Base-by-base conservation (phyloP, 2,113 vertebrate species). In the Oreochromis aureus region DNA sequence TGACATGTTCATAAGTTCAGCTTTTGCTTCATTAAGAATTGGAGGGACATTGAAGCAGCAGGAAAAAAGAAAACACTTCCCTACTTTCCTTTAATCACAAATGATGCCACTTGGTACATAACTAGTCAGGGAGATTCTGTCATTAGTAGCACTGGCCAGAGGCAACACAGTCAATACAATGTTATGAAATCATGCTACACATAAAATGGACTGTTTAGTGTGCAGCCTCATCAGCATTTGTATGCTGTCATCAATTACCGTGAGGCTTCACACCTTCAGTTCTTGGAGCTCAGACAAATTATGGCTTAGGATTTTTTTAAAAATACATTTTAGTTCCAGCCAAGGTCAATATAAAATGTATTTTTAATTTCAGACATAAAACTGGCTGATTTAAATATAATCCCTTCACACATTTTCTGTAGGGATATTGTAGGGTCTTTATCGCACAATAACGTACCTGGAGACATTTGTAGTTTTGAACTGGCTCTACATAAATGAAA, bases 141-240 rank as follows among this genome's bases (percentile, higher is more conserved):
- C 89, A 89, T 94, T 87, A 86, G 85, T 81, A 63, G 27, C 81
- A 81, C 61, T 76, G 88, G 90, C 83, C 19, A 48, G 59, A 84
- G 61, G 85, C 89, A 90, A 44, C 69, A 13, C 44, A 66, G 87
- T 90, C 91, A 87, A 87, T 86, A 63, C 41, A 34, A n/a, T 82
- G 66, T 84, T 82, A 86, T 88, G 34, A 92, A 82, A 83, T 90
- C 59, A 86, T 80, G 82, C 79, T 39, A 22, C 88, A 89, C 58
- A 89, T 82, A 34, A 87, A 84, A 87, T 71, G 46, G 83, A 53
- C 55, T 58, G 53, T 89, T 80, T 58, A 53, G 73, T 78, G 73
- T 78, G 73, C 36, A 24, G 81, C 30, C 53, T 81, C 63, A 63
- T 53, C 73, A 55, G 48, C 84, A 69, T 69, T 56, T 63, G 54